phyloP scores from a whole-genome alignment of 2,888 invertebrate genomes.

The Ochropacha duplaris region DNA sequence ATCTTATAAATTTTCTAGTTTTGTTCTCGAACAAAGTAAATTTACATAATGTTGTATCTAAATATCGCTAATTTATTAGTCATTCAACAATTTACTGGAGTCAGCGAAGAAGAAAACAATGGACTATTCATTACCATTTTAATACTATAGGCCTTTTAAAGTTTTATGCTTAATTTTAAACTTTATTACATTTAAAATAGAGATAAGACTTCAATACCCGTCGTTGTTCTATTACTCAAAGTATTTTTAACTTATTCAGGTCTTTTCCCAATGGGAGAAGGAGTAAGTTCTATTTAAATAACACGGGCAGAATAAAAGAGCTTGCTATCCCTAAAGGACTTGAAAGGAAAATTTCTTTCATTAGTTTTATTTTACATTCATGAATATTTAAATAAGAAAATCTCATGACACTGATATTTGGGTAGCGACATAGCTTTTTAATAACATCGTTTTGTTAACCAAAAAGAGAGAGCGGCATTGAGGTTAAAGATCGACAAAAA shows the following conservation, averaged over 20 bases:
- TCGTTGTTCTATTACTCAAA: slow-evolving; percentile 12
- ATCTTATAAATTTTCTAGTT: neutral
- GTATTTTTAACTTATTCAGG: slow-evolving; percentile 35
- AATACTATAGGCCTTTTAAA: neutral
- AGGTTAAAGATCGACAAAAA: neutral
- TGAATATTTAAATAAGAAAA: slow-evolving; percentile 35
- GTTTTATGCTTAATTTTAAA: slow-evolving; percentile 7
- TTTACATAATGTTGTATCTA: neutral
- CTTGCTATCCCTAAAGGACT: slow-evolving; percentile 33
- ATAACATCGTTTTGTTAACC: slow-evolving; percentile 6
- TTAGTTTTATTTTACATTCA: slow-evolving; percentile 20
- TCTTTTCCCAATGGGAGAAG: slow-evolving; percentile 32
- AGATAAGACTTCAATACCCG: slow-evolving; percentile 7
- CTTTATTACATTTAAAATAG: slow-evolving; percentile 8
- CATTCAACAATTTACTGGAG: neutral
- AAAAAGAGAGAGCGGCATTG: slow-evolving; percentile 24
- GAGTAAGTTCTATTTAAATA: slow-evolving; percentile 51
- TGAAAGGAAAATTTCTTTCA: slow-evolving; percentile 29
- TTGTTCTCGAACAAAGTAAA: neutral
- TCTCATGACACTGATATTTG: slow-evolving; percentile 30
- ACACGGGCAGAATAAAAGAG: slow-evolving; percentile 39
- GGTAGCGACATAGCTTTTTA: slow-evolving; percentile 22
- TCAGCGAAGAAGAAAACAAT: neutral
- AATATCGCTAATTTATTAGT: neutral
- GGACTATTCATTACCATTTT: neutral